These are phyloP conservation scores for Brachionus rotundiformis DNA, from an alignment of 1,140 invertebrate genomes.

Conservation along the genomic window DNA sequence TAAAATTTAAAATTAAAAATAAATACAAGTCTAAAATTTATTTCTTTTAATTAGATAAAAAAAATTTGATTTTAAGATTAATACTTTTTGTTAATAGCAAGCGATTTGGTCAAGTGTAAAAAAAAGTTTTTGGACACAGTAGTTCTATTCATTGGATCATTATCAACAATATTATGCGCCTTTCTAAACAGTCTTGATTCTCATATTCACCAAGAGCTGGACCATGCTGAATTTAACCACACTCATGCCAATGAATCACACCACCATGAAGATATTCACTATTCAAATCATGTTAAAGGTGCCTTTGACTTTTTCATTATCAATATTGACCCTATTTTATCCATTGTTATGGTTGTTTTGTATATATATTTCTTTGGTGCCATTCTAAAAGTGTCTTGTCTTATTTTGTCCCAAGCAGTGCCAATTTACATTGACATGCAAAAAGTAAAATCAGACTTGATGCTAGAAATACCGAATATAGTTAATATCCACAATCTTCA, in stretches of 20 bases:
- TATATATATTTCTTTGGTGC: constrained; percentile 2
- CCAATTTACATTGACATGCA: constrained; percentile 9
- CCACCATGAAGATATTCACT: background rate
- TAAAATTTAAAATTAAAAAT: too few species aligned
- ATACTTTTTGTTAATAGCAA: background rate
- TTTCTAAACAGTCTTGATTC: background rate
- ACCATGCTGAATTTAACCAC: background rate
- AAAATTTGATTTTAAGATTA: background rate
- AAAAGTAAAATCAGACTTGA: background rate
- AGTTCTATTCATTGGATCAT: background rate
- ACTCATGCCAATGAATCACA: background rate
- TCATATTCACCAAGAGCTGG: background rate
- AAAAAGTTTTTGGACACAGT: constrained; percentile 5
- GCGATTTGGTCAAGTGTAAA: constrained; percentile 42
- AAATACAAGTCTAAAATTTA: too few species aligned
- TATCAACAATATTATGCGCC: background rate
- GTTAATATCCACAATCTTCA: background rate
- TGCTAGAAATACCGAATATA: background rate
- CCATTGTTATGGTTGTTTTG: background rate
- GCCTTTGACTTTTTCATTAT: background rate
- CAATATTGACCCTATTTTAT: constrained; percentile 16
- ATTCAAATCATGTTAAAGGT: constrained; percentile 9
- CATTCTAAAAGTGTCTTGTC: background rate
- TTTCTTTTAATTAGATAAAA: background rate
- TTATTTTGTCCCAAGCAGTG: constrained; percentile 38